Percentiles rank a stretch among this genome's conserved stretches.
These are phyloP conservation scores for Amphipyra berbera DNA, from an alignment of 2,888 invertebrate genomes.

Conservation along the genomic window DNA sequence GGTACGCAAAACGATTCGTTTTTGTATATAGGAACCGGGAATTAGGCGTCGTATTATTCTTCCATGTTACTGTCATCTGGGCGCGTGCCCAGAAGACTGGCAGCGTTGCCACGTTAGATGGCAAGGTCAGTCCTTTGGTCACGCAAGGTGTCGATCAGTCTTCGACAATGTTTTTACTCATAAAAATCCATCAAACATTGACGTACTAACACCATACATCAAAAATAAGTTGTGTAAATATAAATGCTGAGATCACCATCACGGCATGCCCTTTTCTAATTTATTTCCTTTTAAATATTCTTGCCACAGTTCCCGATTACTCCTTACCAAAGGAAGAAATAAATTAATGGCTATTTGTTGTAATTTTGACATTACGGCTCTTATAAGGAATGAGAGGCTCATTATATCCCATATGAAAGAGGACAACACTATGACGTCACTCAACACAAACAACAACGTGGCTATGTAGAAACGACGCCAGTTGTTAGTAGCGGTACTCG, in stretches of 20 bases:
- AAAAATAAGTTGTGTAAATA: too few species aligned
- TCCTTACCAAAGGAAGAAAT: slow-evolving; percentile 2
- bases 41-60: too few species aligned
- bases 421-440: neutral
- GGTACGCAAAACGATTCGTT: too few species aligned
- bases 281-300: neutral
- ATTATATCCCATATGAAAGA: neutral
- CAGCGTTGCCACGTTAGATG: too few species aligned
- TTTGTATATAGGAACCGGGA: too few species aligned
- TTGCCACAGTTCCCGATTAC: slow-evolving; percentile 4
- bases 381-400: neutral
- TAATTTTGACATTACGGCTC: neutral
- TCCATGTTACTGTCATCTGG: too few species aligned
- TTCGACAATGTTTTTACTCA: too few species aligned
- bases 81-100: too few species aligned
- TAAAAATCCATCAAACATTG: too few species aligned
- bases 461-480: slow-evolving; percentile 12
- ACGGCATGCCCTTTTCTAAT: neutral
- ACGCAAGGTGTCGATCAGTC: too few species aligned
- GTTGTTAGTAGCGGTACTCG: neutral
- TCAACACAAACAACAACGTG: neutral
- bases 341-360: neutral
- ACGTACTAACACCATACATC: too few species aligned
- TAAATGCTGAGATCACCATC: neutral
- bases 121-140: too few species aligned